Percentiles rank a stretch among this genome's conserved stretches.
phyloP scores from a whole-genome alignment of 2,797 vertebrate genomes.

The Crenichthys baileyi region DNA sequence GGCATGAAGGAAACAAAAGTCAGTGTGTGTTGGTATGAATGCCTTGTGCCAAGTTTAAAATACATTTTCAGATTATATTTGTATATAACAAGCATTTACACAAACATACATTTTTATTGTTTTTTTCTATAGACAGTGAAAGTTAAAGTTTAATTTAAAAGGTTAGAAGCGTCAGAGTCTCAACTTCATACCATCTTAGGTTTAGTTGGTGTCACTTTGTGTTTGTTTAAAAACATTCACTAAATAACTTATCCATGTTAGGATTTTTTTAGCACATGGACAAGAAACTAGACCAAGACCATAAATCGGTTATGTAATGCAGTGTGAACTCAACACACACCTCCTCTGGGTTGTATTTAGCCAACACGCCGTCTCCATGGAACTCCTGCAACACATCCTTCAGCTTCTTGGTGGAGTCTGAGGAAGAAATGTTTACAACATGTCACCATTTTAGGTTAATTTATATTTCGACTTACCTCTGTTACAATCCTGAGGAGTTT shows the following conservation, averaged over 20 bases:
- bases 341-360: constrained; percentile 95
- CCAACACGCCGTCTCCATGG: constrained; percentile 91
- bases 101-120: neutral
- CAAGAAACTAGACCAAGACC: neutral
- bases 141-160: neutral
- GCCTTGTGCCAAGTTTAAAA: neutral
- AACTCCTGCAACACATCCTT: constrained; percentile 95
- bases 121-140: neutral
- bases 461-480: neutral
- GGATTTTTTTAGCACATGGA: neutral
- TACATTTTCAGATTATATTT: neutral
- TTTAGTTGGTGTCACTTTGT: neutral
- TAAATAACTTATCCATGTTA: neutral
- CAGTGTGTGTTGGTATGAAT: constrained; percentile 32
- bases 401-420: constrained; percentile 96
- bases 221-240: constrained; percentile 6
- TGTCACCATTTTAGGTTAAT: neutral
- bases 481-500: neutral
- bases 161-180: no score
- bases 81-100: neutral
- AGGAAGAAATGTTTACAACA: constrained; percentile 44
- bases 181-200: neutral
- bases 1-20: constrained; percentile 64
- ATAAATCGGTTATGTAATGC: constrained; percentile 20
- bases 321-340: constrained; percentile 82